A percentile compares a stretch with the other conserved stretches of the same genome.
phyloP scores from a whole-genome alignment of 2,888 invertebrate genomes.

The Scaptomyza parva region DNA sequence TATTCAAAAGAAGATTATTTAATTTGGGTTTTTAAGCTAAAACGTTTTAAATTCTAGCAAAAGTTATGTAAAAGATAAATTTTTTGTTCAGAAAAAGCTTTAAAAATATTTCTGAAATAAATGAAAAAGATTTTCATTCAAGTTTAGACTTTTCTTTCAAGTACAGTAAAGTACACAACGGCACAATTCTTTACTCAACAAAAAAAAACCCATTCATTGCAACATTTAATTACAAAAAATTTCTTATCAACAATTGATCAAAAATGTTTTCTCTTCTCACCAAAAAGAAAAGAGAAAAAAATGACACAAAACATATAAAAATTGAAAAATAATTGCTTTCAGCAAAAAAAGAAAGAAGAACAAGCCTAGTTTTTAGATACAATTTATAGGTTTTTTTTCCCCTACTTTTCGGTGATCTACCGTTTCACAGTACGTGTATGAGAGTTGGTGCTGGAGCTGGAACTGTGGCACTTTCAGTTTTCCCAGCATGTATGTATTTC shows the following conservation, averaged over 20 bases:
- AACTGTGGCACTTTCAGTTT: slow-evolving; percentile 61
- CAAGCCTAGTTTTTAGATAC: slow-evolving; percentile 38
- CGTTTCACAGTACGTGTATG: slow-evolving; percentile 26
- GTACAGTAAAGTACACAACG: not conserved
- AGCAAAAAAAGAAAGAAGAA: slow-evolving; percentile 16
- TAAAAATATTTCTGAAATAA: no score
- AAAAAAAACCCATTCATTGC: no score
- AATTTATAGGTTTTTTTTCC: slow-evolving; percentile 3
- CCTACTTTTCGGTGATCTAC: slow-evolving; percentile 15
- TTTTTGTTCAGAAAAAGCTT: no score
- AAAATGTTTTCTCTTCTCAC: slow-evolving; percentile 36
- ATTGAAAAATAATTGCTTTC: slow-evolving; percentile 29
- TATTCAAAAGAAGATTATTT: not conserved
- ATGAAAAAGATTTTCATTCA: no score
- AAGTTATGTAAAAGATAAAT: no score
- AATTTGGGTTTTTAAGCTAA: not conserved
- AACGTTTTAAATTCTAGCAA: no score
- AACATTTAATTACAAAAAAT: slow-evolving; percentile 30
- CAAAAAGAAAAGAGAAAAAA: no score
- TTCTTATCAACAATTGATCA: slow-evolving; percentile 17
- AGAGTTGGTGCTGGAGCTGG: no score
- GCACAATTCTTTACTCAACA: not conserved
- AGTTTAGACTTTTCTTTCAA: no score
- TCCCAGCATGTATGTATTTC: slow-evolving; percentile 41
- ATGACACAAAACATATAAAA: not conserved